phyloP scores from a whole-genome alignment of 2,113 vertebrate species.

The Vimba vimba region DNA sequence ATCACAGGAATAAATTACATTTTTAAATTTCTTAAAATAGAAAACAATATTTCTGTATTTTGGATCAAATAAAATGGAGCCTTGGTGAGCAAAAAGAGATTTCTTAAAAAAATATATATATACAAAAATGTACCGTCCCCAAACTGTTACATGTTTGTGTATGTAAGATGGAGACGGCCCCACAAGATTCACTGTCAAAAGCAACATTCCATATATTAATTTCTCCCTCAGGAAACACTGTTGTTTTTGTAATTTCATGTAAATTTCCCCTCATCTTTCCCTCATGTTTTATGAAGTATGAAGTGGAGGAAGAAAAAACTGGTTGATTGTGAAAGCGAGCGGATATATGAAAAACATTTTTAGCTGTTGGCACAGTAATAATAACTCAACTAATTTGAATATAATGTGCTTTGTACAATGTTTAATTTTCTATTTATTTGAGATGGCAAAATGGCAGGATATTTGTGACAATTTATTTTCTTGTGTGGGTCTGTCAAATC shows the following conservation, averaged over 20 bases:
- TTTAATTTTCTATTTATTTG: not conserved
- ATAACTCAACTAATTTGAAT: not conserved
- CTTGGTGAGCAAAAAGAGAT: too few relatives aligned
- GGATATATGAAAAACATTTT: not conserved
- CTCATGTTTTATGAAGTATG: not conserved
- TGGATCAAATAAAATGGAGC: too few relatives aligned
- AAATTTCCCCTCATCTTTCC: not conserved
- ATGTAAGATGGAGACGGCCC: not conserved
- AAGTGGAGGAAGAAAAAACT: conserved; percentile 1
- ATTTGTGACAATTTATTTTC: not conserved
- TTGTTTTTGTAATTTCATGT: not conserved
- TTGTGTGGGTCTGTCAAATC: not conserved
- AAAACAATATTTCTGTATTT: not conserved
- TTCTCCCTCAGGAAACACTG: not conserved
- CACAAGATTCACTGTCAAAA: not conserved
- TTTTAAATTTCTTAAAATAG: not conserved
- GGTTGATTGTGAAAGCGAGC: not conserved
- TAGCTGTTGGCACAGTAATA: conserved; percentile 2
- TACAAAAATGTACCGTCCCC: too few relatives aligned
- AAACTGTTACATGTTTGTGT: not conserved
- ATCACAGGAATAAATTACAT: not conserved
- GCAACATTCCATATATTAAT: not conserved
- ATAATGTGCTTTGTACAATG: not conserved
- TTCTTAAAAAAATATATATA: too few relatives aligned
- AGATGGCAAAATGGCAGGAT: not conserved